phyloP scores from a whole-genome alignment of 1,140 invertebrate genomes.

The Ylistrum balloti region DNA sequence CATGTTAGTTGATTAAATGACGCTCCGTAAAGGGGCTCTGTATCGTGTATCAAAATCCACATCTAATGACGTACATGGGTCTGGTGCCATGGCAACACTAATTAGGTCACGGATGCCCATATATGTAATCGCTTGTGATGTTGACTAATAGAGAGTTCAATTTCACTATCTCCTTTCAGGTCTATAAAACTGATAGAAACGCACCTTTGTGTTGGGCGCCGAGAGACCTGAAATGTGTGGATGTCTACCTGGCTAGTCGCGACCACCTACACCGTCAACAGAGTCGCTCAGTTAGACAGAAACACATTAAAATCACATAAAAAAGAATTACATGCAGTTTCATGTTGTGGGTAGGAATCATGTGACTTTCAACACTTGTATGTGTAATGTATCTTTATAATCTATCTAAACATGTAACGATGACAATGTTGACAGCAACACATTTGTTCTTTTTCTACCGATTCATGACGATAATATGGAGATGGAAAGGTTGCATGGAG shows the following conservation, averaged over 20 bases:
- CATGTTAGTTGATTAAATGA: neutral
- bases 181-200: slow-evolving; percentile 23
- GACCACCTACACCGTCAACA: neutral
- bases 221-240: neutral
- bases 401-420: slow-evolving; percentile 10
- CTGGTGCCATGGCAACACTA: slow-evolving; percentile 1
- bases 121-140: slow-evolving; percentile 30
- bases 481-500: neutral
- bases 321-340: slow-evolving; percentile 33
- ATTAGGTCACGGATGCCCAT: slow-evolving; percentile 31
- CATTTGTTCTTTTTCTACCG: neutral
- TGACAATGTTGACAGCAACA: neutral
- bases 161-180: slow-evolving; percentile 33
- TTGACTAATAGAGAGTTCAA: neutral
- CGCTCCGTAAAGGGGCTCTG: neutral
- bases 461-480: neutral
- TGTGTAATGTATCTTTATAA: slow-evolving; percentile 29
- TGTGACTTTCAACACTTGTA: slow-evolving; percentile 38
- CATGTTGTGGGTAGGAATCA: slow-evolving; percentile 33
- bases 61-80: neutral
- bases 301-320: slow-evolving; percentile 29
- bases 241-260: neutral
- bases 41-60: neutral
- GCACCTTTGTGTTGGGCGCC: neutral
- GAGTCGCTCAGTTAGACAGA: neutral